phyloP scores from a whole-genome alignment of 2,888 invertebrate species.

The Dasysyrphus tricinctus region DNA sequence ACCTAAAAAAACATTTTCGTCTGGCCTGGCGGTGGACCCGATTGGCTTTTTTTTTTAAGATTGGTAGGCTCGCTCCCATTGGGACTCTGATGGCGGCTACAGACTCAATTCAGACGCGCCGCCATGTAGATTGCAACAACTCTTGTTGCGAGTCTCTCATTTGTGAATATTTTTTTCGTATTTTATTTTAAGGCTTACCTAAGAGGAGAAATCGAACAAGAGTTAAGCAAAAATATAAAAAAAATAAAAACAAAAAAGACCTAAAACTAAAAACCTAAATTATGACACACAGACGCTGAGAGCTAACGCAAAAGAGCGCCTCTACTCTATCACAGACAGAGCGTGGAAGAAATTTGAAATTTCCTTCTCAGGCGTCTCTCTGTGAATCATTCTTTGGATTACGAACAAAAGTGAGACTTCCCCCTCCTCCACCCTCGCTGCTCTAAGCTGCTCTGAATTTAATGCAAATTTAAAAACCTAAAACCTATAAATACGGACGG shows the following conservation, averaged over 20 bases:
- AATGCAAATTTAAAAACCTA: constrained; percentile 23
- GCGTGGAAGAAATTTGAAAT: constrained; percentile 54
- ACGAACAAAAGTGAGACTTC: constrained; percentile 24
- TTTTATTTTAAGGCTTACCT: constrained; percentile 33
- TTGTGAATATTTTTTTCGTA: constrained; percentile 36
- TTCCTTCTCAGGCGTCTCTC: constrained; percentile 41
- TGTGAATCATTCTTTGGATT: constrained; percentile 63
- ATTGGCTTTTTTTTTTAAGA: constrained; percentile 38
- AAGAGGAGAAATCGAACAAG: constrained; percentile 38
- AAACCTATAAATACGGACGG: constrained; percentile 3
- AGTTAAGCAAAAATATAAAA: constrained; percentile 12
- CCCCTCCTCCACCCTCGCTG: not conserved
- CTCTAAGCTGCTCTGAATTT: not conserved
- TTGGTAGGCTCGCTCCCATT: constrained; percentile 60
- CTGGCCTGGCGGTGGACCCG: constrained; percentile 64
- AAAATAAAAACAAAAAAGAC: not conserved
- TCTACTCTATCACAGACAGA: constrained; percentile 45
- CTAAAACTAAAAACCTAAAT: constrained; percentile 20
- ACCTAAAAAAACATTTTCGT: constrained; percentile 65
- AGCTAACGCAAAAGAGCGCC: constrained; percentile 4
- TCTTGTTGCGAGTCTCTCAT: constrained; percentile 37
- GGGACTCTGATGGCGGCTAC: constrained; percentile 27
- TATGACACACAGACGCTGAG: constrained; percentile 32
- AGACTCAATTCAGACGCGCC: constrained; percentile 39
- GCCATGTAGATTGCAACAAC: constrained; percentile 18